These are phyloP conservation scores for Montipora cactus DNA, from an alignment of 64 coral and sea anemone genomes.

Conservation along the genomic window DNA sequence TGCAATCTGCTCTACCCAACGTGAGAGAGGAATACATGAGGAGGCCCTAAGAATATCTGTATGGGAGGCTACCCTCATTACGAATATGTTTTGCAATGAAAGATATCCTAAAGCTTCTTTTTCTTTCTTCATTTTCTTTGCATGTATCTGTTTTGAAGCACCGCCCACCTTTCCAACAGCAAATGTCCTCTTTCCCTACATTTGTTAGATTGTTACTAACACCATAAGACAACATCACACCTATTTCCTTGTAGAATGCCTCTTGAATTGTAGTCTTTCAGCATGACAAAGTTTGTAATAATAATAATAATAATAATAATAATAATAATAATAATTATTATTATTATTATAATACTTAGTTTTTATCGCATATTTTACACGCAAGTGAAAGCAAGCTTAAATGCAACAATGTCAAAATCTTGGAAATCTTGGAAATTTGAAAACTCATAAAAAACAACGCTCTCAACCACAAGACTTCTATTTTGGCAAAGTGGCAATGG, in stretches of 20 bases:
- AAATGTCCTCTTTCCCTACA: constrained; percentile 53
- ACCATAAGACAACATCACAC: constrained; percentile 52
- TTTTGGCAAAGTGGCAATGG: too few relatives aligned
- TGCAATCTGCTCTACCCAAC: too few relatives aligned
- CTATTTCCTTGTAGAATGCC: neutral
- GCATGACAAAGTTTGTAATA: neutral
- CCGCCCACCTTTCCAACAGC: constrained; percentile 58
- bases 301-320: neutral
- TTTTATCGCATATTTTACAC: neutral
- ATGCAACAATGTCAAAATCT: too few relatives aligned
- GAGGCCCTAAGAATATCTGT: neutral
- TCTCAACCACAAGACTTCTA: too few relatives aligned
- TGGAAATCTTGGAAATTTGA: neutral
- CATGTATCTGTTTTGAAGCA: constrained; percentile 8
- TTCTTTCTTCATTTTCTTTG: constrained; percentile 55
- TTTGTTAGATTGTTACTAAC: constrained; percentile 57
- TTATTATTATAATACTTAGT: neutral
- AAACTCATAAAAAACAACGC: neutral
- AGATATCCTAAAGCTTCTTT: neutral
- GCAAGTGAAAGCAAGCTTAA: neutral
- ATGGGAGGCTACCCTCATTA: neutral
- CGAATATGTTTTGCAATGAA: neutral
- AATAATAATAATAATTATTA: too few relatives aligned
- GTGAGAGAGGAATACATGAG: too few relatives aligned
- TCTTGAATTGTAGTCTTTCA: constrained; percentile 7